Conservation (phyloP, 1,140 invertebrate genomes). For the Drosophila punjabiensis region DNA sequence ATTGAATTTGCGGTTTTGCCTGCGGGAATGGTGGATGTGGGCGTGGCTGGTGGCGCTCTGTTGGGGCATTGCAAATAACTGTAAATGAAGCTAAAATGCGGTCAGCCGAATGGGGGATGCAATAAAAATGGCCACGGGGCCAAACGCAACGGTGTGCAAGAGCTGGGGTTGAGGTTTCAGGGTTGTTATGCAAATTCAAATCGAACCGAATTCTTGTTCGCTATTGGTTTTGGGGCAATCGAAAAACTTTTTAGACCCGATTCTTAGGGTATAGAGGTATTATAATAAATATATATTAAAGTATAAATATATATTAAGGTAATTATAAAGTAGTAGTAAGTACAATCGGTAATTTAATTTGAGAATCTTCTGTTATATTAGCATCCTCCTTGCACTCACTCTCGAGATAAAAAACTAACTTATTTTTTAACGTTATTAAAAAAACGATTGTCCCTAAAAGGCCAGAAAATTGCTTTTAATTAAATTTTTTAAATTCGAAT, state of each 20-base stretch:
- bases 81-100: slow-evolving; percentile 79
- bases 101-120: slow-evolving; percentile 52
- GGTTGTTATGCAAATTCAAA: slow-evolving; percentile 1
- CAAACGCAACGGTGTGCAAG: background rate
- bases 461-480: no score
- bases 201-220: background rate
- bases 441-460: no score
- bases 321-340: no score
- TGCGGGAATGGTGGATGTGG: slow-evolving; percentile 19
- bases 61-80: slow-evolving; percentile 63
- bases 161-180: slow-evolving; percentile 16
- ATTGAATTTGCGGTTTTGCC: slow-evolving; percentile 76
- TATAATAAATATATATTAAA: background rate
- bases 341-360: no score
- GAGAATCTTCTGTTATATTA: no score
- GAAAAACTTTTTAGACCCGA: no score
- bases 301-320: no score
- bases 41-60: slow-evolving; percentile 23
- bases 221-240: background rate
- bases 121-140: slow-evolving; percentile 29
- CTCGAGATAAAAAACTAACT: no score
- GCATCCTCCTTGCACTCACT: no score
- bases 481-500: no score
- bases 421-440: no score
- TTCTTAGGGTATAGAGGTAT: background rate